Evolutionary conservation across 2,888 invertebrate genomes (phyloP).

Genomic region (Trichacis sp.): DNA sequence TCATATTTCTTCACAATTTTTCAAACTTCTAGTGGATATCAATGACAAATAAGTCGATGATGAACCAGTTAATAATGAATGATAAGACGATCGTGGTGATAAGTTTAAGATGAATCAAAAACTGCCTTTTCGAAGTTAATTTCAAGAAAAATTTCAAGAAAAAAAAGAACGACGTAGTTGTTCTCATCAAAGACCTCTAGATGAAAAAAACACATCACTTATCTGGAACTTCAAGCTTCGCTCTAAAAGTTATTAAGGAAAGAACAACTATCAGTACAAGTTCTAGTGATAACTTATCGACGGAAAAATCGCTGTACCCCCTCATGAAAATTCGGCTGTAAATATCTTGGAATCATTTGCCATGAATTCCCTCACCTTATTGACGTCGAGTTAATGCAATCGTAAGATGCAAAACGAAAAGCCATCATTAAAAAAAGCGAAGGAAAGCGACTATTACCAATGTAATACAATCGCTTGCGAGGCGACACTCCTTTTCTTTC

Average conservation of each 20-base stretch:
- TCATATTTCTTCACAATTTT: no score
- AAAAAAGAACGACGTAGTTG: no score
- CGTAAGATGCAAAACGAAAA: slow-evolving; percentile 26
- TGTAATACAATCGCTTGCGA: slow-evolving; percentile 39
- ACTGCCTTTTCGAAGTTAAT: no score
- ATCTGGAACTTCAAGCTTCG: no score
- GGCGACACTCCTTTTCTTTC: slow-evolving; percentile 38
- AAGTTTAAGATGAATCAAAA: no score
- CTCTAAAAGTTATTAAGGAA: background rate
- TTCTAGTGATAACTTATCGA: background rate
- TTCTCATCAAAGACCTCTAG: no score
- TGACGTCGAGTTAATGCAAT: slow-evolving; percentile 36
- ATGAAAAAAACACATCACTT: no score
- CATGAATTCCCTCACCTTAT: slow-evolving; percentile 29
- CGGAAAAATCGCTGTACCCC: slow-evolving; percentile 12
- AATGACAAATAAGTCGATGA: no score
- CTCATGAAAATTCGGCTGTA: slow-evolving; percentile 16
- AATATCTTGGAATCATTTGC: slow-evolving; percentile 16
- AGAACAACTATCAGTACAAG: background rate
- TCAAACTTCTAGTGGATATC: no score
- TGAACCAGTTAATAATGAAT: no score
- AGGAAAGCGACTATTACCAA: slow-evolving; percentile 39
- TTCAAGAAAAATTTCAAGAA: no score
- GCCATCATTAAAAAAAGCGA: slow-evolving; percentile 28
- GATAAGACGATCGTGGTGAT: no score